A percentile compares a stretch with the other conserved stretches of the same genome.
These are phyloP conservation scores for Drosophila nr. perissopoda DNA, from an alignment of 2,888 invertebrate genomes.

Conservation along the genomic window DNA sequence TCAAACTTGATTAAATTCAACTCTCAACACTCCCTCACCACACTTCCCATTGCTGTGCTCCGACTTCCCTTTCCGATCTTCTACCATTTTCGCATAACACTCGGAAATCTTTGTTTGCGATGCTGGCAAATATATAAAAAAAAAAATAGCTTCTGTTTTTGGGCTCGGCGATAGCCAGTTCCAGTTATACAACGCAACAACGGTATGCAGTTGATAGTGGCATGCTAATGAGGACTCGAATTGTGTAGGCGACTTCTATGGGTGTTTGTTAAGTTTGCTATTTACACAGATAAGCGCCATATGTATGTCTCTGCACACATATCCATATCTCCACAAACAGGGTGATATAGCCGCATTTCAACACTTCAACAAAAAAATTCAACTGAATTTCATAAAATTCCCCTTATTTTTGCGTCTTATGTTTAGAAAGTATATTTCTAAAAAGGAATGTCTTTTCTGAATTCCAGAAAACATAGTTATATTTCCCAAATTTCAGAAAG, in stretches of 20 bases:
- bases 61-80: neutral
- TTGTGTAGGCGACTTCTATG: constrained; percentile 1
- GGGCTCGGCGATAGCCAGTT: constrained; percentile 21
- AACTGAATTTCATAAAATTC: neutral
- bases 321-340: constrained; percentile 9
- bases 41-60: no score
- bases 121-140: neutral
- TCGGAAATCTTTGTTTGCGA: constrained; percentile 4
- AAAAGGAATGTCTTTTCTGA: neutral
- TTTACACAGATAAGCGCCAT: constrained; percentile 24
- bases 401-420: neutral
- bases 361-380: neutral
- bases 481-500: neutral
- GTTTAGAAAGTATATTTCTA: neutral
- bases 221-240: constrained; percentile 28
- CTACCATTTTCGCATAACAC: constrained; percentile 4
- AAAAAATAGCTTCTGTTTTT: constrained; percentile 6
- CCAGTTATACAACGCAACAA: constrained; percentile 20
- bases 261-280: constrained; percentile 8
- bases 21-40: constrained; percentile 40
- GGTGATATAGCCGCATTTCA: neutral
- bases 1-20: constrained; percentile 65
- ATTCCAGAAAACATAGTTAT: neutral
- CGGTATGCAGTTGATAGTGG: constrained; percentile 5
- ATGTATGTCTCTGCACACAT: neutral